Base-by-base conservation (phyloP, 2,113 vertebrate species). In the Bathybates hornii region DNA sequence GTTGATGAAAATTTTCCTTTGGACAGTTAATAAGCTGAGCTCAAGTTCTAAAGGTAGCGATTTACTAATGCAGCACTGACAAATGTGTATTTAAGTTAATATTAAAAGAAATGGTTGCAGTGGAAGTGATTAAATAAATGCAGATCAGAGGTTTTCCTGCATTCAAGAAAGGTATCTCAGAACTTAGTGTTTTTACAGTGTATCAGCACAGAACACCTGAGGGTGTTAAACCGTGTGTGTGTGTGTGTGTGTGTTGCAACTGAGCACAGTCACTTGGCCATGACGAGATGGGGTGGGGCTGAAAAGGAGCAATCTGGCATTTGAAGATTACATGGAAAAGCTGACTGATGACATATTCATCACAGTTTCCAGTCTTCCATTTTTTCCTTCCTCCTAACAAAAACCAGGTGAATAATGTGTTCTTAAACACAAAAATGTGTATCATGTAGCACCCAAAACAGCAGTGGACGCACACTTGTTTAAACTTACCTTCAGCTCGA, bases 281-380 rank as follows among this genome's bases (percentile, higher is more conserved):
- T 80, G 91, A 81, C 16, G 7, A 76, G 43, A 50, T 59, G 76
- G 87, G 94, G 94, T 89, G 88, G 61, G 89, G 79, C 80, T 87
- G 66, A 54, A 79, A 71, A 80, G 79, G 71, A 92, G 88, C 21
- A 81, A 85, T 94, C 91, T 80, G 73, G 48, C 41, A 27, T 88
- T 80, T 88, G 83, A 32, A 86, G 79, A 83, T 90, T 91, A 63
- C 81, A 82, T 41, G 92, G 93, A 94, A 92, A 95, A 88, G 86
- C 61, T 91, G 89, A 89, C 88, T 86, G 86, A 93, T 88, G 89
- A 89, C 84, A 91, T 83, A 90, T 90, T 88, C 90, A 84, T 92
- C 89, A 89, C 82, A 83, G 91, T 95, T 95, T 94, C 91, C 94
- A 89, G 71, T 86, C 66, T 85, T 90, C 29, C 59, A 36, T 48